Evolutionary conservation across 2,113 vertebrate genomes (phyloP).

Genomic region (Uropsilus gracilis): DNA sequence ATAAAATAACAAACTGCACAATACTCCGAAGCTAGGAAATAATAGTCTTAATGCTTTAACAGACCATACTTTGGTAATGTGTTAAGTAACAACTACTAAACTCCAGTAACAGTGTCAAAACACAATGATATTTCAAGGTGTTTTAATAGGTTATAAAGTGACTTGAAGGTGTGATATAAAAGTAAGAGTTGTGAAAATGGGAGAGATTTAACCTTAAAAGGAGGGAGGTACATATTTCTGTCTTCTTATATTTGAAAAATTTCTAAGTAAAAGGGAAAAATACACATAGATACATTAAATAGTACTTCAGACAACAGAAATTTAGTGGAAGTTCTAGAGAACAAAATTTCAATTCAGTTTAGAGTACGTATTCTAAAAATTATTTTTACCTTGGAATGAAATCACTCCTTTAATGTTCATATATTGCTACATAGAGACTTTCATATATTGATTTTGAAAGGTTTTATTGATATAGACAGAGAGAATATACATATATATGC

Average conservation of each 20-base stretch:
- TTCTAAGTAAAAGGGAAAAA: not conserved
- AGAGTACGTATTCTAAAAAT: conserved; percentile 19
- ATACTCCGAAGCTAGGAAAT: not conserved
- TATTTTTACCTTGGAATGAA: not conserved
- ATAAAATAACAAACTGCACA: not conserved
- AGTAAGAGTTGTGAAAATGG: conserved; percentile 10
- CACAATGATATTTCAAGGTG: not conserved
- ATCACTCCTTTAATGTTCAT: not conserved
- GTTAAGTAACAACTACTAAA: not conserved
- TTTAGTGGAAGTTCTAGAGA: not conserved
- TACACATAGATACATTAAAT: not conserved
- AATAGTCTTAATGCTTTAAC: not conserved
- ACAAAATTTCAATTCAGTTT: conserved; percentile 18
- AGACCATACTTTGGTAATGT: not conserved
- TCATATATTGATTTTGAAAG: not conserved
- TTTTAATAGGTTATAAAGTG: not conserved
- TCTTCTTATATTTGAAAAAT: conserved; percentile 23
- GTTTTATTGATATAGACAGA: not conserved
- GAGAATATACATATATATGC: not conserved
- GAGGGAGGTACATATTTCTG: not conserved
- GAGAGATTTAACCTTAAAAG: not conserved
- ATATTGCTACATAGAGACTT: not conserved
- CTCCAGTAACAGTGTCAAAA: not conserved
- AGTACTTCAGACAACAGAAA: not conserved
- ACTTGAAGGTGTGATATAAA: not conserved